These are phyloP conservation scores for Fabriciana adippe DNA, from an alignment of 2,888 invertebrate species.

Conservation along the genomic window DNA sequence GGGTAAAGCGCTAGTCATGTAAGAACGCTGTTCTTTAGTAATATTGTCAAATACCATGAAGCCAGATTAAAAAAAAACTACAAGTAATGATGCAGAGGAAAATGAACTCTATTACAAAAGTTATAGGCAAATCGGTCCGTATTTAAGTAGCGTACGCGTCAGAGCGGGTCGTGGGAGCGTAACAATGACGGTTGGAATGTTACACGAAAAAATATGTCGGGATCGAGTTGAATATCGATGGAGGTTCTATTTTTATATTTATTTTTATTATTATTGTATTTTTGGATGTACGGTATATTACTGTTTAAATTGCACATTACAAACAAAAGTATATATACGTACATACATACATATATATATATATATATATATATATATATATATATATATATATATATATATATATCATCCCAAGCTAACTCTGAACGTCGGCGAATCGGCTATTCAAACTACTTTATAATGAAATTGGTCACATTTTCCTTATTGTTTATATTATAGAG, in stretches of 20 bases:
- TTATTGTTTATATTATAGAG: no score
- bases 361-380: background rate
- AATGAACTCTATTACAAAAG: conserved; percentile 33
- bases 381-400: background rate
- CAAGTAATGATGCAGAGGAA: conserved; percentile 13
- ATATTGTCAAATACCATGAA: conserved; percentile 38
- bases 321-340: no score
- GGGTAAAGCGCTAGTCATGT: no score
- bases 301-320: no score
- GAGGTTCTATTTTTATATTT: conserved; percentile 13
- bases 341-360: no score
- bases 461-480: no score
- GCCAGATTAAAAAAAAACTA: conserved; percentile 26
- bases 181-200: conserved; percentile 69
- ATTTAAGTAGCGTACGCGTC: conserved; percentile 45
- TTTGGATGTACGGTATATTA: background rate
- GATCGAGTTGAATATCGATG: conserved; percentile 42
- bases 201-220: conserved; percentile 58
- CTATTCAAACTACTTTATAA: no score
- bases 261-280: background rate
- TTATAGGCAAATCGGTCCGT: conserved; percentile 45
- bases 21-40: conserved; percentile 5
- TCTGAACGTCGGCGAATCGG: no score
- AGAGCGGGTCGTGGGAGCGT: conserved; percentile 69
- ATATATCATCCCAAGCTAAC: no score